A percentile compares a stretch with the other conserved stretches of the same genome.
Evolutionary conservation across 2,888 invertebrate species (phyloP).

Genomic region (Autographa pulchrina): DNA sequence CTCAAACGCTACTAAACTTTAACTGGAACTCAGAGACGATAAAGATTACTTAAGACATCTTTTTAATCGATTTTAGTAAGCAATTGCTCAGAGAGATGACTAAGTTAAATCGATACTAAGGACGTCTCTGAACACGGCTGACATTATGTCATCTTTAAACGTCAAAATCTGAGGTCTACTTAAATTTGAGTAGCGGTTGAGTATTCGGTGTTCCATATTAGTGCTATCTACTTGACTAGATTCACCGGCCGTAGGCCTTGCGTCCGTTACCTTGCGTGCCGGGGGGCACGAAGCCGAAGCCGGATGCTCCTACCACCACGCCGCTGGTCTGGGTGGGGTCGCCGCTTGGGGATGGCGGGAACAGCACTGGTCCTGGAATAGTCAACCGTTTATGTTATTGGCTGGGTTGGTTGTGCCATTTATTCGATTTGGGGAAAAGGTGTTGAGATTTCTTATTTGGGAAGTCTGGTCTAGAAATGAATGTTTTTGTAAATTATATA

Average conservation of each 20-base stretch:
- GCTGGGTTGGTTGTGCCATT: neutral
- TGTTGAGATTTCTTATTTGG: neutral
- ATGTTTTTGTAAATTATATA: too few species aligned
- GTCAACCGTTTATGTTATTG: constrained; percentile 41
- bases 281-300: constrained; percentile 96
- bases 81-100: too few species aligned
- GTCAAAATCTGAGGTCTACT: too few species aligned
- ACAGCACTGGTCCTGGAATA: constrained; percentile 93
- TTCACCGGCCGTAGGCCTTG: constrained; percentile 80
- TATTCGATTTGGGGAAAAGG: neutral
- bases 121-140: too few species aligned
- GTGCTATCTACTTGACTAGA: constrained; percentile 82
- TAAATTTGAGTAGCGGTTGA: neutral
- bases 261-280: constrained; percentile 89
- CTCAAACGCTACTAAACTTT: neutral
- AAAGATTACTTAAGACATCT: too few species aligned
- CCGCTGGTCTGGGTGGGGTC: constrained; percentile 93
- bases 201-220: constrained; percentile 66
- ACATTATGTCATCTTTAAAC: too few species aligned
- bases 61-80: too few species aligned
- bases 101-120: too few species aligned
- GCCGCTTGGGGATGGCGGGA: constrained; percentile 92
- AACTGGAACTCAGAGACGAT: neutral
- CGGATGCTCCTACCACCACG: constrained; percentile 95
- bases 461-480: neutral